Percentiles rank a stretch among this genome's conserved stretches.
Conservation (phyloP, 2,113 vertebrate species). For the Chionomys nivalis region DNA sequence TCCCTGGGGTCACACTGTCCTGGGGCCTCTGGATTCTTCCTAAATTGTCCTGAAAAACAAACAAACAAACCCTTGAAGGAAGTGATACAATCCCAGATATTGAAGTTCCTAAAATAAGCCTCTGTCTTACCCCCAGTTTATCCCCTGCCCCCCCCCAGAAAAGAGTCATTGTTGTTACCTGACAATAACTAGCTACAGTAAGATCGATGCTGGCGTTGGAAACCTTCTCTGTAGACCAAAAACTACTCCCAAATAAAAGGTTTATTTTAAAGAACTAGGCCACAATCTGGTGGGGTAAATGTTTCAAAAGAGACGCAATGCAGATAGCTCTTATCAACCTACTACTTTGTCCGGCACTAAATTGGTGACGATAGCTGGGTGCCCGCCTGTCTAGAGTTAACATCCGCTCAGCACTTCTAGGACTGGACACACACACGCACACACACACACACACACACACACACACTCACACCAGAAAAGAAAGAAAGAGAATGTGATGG, state of each 20-base stretch:
- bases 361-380: not conserved
- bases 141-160: not conserved
- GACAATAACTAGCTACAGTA: not conserved
- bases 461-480: not conserved
- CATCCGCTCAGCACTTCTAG: not conserved
- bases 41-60: not conserved
- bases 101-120: not conserved
- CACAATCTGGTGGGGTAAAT: not conserved
- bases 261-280: constrained; percentile 37
- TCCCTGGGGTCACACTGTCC: not conserved
- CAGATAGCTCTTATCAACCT: not conserved
- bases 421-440: not conserved
- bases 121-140: not conserved
- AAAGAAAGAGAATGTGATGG: not conserved
- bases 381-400: not conserved
- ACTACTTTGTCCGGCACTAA: not conserved
- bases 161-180: not conserved
- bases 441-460: not conserved
- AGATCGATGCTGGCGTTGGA: not conserved
- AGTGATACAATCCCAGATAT: fast-evolving
- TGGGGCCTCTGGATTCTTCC: not conserved
- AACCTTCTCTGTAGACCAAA: not conserved
- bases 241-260: not conserved
- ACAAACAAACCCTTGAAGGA: not conserved
- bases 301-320: not conserved